Base-by-base conservation (phyloP, 1,140 invertebrate species). In the Goniozus legneri region DNA sequence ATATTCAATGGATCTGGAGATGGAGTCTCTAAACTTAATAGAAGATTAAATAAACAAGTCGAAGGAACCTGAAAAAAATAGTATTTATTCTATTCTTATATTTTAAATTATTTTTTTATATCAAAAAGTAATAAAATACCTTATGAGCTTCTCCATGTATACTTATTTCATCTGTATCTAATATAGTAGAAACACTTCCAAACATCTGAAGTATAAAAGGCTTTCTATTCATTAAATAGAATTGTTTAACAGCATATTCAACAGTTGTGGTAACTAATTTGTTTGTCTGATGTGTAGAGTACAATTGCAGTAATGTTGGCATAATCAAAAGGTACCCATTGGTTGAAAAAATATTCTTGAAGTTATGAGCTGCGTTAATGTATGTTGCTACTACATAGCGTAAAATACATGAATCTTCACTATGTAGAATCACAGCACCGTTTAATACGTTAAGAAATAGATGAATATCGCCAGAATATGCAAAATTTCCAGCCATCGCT, bases 151-250 rank as follows among this genome's bases (percentile, higher is more conserved):
- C 91, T 2, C 91, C 91, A 66, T 87, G 89, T 3, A 86, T 82
- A 36, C 86, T 85, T 46, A 86, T 84, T 63, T 90, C 88, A 67
- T 99, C 95, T 2, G 90, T 92, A 67, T 98, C 95, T 21, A 99
- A 79, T 60, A 98, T 92, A 2, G 95, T 89, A 0, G 97, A 97
- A 2, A 97, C 89, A 35, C 92, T 95, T 4, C 97, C 97, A 78
- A 99, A 98, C 93, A 98, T 96, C 82, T 99, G 92, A 15, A 98
- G 79, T 51, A 98, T 93, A 64, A 99, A 99, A 1, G 97, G 96
- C 68, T 99, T 99, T 45, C 97, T 82, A 66, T 99, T 98, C 69
- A 99, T 85, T 36, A 98, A 81, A 74, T 98, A 99, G 74, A 99
- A 98, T 70, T 99, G 96, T 66, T 97, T 96, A 4, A 96, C 95